Base-by-base conservation (phyloP, 1,140 invertebrate genomes). In the Helicoverpa armigera region DNA sequence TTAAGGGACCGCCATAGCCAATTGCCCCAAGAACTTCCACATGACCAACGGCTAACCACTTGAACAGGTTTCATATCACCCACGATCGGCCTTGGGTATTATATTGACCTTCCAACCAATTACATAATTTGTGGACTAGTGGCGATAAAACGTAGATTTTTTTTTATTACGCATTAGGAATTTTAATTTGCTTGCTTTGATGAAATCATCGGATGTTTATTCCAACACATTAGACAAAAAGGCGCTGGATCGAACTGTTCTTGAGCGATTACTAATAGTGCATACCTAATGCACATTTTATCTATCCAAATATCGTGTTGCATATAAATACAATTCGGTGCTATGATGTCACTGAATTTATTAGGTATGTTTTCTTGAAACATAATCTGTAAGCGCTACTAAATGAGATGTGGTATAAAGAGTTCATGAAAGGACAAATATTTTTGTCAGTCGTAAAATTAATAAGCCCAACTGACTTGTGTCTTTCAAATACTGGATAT, bases 21-120 rank as follows among this genome's bases (percentile, higher is more conserved):
- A 81, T 80, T 80, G 61, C 78, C 35, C 51, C 65, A 82, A 80
- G 81, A 87, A 84, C 82, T 78, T 85, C 78, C 82, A 84, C 77
- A 77, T 69, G 80, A 79, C 56, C 73, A 69, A 80, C 77, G 70
- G 76, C 77, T 78, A 67, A 79, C 75, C 83, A 83, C 79, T 75
- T 84, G 75, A 85, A 87, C 84, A 79, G 84, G 83, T 87, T 90
- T 79, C 58, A 75, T 87, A 88, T 87, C 86, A 85, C 80, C 81
- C 80, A 85, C 81, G 65, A 83, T 81, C 85, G 86, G 83, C 88
- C 88, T 91, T 89, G 89, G 81, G 35, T 60, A 80, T 88, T 83
- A 86, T 87, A 86, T 87, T 87, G 84, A 89, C 85, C 89, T 89
- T 87, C 83, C 70, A 79, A 87, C 79, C 82, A 86, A 87, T 87